These are phyloP conservation scores for Synergus laeviventris DNA, from an alignment of 2,888 invertebrate species.

Conservation along the genomic window DNA sequence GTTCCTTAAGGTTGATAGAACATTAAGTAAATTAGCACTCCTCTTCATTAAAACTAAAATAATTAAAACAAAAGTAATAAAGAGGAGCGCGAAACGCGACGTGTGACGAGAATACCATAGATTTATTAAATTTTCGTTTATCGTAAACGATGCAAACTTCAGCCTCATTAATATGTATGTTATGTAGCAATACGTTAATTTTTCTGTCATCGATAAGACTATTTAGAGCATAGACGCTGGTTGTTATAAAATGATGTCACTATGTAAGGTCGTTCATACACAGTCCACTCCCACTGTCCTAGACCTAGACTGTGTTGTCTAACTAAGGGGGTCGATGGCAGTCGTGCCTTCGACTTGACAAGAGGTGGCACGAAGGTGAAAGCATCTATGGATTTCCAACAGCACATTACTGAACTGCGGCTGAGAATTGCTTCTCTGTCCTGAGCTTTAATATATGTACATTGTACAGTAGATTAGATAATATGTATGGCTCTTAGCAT, in stretches of 20 bases:
- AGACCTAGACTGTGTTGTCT: slow-evolving; percentile 28
- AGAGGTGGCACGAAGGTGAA: slow-evolving; percentile 30
- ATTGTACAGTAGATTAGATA: neutral
- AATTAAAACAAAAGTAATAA: too few species aligned
- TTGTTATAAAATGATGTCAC: slow-evolving; percentile 11
- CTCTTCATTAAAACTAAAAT: too few species aligned
- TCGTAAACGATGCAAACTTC: too few species aligned
- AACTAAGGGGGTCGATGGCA: slow-evolving; percentile 27
- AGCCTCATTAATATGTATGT: too few species aligned
- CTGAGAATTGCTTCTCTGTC: neutral
- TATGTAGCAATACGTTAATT: neutral
- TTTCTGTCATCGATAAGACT: neutral
- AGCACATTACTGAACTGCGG: neutral
- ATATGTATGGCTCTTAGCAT: neutral
- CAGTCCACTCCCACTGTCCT: slow-evolving; percentile 16
- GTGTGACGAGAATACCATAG: too few species aligned
- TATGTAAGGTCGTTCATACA: slow-evolving; percentile 26
- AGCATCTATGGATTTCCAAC: slow-evolving; percentile 28
- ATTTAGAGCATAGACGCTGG: neutral
- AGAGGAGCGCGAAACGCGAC: too few species aligned
- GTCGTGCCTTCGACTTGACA: slow-evolving; percentile 21
- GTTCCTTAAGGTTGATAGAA: too few species aligned
- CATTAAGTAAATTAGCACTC: too few species aligned
- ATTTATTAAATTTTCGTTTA: too few species aligned
- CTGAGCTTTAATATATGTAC: neutral